Percentiles rank a stretch among this genome's conserved stretches.
Evolutionary conservation across 1,140 invertebrate species (phyloP).

Genomic region (Trachymyrmex cornetzi): DNA sequence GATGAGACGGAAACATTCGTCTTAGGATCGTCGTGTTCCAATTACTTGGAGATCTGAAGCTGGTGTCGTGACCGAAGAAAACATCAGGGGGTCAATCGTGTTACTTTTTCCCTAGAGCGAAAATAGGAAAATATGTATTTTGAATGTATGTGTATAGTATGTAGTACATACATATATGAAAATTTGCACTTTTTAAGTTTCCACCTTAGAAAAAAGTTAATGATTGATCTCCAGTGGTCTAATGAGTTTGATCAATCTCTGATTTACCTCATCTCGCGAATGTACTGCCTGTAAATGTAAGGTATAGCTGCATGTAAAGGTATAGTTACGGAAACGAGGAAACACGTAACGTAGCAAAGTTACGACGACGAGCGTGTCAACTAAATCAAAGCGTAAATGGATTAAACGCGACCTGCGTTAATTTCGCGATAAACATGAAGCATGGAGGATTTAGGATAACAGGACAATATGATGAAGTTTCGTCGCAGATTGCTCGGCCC

Average conservation of each 20-base stretch:
- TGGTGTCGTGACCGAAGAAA: background rate
- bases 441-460: conserved; percentile 37
- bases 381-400: conserved; percentile 7
- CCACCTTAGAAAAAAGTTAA: no score
- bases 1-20: conserved; percentile 55
- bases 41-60: conserved; percentile 59
- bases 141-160: no score
- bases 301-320: background rate
- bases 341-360: conserved; percentile 2
- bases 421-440: conserved; percentile 24
- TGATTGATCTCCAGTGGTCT: no score
- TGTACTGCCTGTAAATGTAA: no score
- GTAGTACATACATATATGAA: no score
- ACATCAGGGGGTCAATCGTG: no score
- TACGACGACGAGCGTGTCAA: background rate
- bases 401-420: conserved; percentile 27
- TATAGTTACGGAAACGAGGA: background rate
- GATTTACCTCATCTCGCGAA: background rate
- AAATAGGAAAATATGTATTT: no score
- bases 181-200: no score
- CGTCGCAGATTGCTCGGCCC: background rate
- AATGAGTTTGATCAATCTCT: background rate
- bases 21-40: conserved; percentile 57
- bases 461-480: conserved; percentile 7
- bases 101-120: no score